phyloP scores from a whole-genome alignment of 2,888 invertebrate species.

The Phragmatobia fuliginosa region DNA sequence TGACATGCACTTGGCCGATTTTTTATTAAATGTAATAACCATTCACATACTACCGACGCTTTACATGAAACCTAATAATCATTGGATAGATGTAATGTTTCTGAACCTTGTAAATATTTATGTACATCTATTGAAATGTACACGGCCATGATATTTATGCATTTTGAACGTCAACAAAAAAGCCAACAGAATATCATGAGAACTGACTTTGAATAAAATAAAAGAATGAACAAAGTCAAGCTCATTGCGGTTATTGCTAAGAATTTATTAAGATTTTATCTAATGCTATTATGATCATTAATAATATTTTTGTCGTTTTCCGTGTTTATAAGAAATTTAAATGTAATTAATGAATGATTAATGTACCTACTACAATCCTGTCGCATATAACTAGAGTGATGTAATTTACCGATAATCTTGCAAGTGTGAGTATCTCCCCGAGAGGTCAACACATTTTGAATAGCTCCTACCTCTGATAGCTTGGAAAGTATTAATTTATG shows the following conservation, averaged over 20 bases:
- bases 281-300: background rate
- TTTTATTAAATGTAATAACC: background rate
- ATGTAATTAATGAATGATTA: constrained; percentile 21
- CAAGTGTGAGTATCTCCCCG: constrained; percentile 20
- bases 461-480: constrained; percentile 1
- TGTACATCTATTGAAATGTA: background rate
- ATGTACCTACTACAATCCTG: background rate
- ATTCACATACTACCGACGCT: background rate
- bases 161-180: background rate
- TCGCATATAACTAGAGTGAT: constrained; percentile 26
- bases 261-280: background rate
- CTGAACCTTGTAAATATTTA: background rate
- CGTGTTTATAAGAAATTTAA: background rate
- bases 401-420: constrained; percentile 41
- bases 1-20: background rate
- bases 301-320: background rate
- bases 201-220: background rate
- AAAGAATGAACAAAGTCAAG: background rate
- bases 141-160: background rate
- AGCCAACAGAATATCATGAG: background rate
- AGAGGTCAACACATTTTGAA: constrained; percentile 20
- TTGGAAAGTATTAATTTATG: constrained; percentile 1
- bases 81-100: background rate
- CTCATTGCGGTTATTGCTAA: background rate
- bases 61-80: background rate